Evolutionary conservation across 2,888 invertebrate genomes (phyloP).

Genomic region (Onthophagus sagittarius): DNA sequence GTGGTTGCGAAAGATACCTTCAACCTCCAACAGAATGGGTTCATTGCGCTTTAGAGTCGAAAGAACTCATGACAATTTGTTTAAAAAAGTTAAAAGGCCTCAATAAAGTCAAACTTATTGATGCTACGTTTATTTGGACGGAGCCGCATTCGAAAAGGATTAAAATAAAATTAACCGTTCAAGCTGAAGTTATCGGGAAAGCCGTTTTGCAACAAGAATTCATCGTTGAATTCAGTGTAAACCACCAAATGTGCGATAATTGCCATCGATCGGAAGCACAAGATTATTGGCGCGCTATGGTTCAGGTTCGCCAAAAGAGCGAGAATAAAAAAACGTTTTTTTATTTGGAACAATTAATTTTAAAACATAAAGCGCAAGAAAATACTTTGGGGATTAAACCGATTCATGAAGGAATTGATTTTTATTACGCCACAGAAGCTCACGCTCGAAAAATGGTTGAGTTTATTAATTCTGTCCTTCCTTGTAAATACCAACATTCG

Average conservation of each 20-base stretch:
- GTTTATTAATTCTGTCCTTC: conserved; percentile 83
- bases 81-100: conserved; percentile 89
- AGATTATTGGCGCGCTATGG: conserved; percentile 93
- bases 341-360: conserved; percentile 93
- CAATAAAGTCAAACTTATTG: conserved; percentile 83
- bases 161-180: conserved; percentile 92
- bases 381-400: conserved; percentile 86
- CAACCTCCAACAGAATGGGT: conserved; percentile 92
- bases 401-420: conserved; percentile 87
- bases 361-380: conserved; percentile 92
- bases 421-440: conserved; percentile 85
- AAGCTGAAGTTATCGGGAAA: conserved; percentile 90
- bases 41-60: conserved; percentile 79
- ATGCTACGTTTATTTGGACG: conserved; percentile 98
- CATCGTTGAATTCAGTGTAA: conserved; percentile 87
- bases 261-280: conserved; percentile 97
- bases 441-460: conserved; percentile 94
- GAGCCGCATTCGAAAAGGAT: conserved; percentile 98
- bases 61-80: conserved; percentile 85
- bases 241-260: conserved; percentile 94
- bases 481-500: conserved; percentile 82
- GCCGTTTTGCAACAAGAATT: conserved; percentile 92
- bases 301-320: conserved; percentile 82
- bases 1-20: conserved; percentile 90
- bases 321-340: conserved; percentile 96